Conservation (phyloP, 2,113 vertebrate genomes). For the Malurus elegans region DNA sequence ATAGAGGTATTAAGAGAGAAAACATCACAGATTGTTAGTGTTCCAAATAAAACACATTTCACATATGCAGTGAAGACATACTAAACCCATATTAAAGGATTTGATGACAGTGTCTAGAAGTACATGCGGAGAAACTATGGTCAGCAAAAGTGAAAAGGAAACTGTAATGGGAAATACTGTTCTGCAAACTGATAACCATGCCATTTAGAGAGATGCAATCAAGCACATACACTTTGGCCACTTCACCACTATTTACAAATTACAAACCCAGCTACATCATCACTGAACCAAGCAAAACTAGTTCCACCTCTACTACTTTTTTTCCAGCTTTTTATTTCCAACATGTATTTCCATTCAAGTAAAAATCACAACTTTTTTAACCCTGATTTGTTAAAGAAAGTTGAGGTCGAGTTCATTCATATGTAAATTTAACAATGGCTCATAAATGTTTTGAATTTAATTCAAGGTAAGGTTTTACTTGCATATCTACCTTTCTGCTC, state of each 20-base stretch:
- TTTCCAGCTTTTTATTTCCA: not conserved
- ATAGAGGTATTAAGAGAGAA: not conserved
- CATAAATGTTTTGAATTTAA: not conserved
- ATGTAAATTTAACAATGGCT: not conserved
- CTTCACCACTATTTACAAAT: not conserved
- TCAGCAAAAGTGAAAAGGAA: not conserved
- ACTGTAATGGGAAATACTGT: not conserved
- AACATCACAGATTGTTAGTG: not conserved
- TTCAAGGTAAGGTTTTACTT: not conserved
- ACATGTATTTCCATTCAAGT: not conserved
- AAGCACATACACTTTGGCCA: conserved; percentile 32
- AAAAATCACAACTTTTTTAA: not conserved
- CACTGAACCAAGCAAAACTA: not conserved
- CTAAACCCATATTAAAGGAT: not conserved
- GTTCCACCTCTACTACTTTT: not conserved
- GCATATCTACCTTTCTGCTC: not conserved
- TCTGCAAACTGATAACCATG: conserved; percentile 18
- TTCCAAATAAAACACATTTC: not conserved
- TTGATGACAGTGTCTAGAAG: not conserved
- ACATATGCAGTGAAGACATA: not conserved
- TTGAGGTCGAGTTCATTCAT: not conserved
- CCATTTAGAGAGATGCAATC: conserved; percentile 53
- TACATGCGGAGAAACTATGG: conserved; percentile 6
- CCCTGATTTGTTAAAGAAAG: not conserved
- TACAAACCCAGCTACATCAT: not conserved